Evolutionary conservation across 2,888 invertebrate genomes (phyloP).

Genomic region (Sphinx pinastri): DNA sequence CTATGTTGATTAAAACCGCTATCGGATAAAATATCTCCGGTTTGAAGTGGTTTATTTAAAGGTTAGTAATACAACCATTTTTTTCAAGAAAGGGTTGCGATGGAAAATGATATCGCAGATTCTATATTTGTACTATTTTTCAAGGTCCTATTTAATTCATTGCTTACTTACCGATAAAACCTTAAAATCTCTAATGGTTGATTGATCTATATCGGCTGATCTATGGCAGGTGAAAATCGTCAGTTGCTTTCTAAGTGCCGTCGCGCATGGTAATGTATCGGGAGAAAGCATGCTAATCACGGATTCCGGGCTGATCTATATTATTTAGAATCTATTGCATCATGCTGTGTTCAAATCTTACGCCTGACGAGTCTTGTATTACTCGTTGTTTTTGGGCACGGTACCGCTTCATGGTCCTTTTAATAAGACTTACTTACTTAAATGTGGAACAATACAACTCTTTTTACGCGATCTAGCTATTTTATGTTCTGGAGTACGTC

Average conservation of each 20-base stretch:
- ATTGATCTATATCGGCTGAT: not conserved
- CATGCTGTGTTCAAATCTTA: not conserved
- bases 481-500: too few species aligned
- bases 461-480: too few species aligned
- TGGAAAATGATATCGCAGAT: not conserved
- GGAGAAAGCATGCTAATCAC: slow-evolving; percentile 23
- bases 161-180: not conserved
- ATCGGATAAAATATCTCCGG: too few species aligned
- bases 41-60: too few species aligned
- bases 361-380: not conserved
- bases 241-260: slow-evolving; percentile 16
- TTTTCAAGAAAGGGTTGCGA: not conserved
- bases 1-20: too few species aligned
- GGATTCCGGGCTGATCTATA: slow-evolving; percentile 31
- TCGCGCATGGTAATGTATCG: not conserved
- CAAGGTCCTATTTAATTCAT: not conserved
- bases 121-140: too few species aligned
- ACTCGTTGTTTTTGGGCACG: not conserved
- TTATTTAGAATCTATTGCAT: slow-evolving; percentile 26
- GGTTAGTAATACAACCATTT: too few species aligned
- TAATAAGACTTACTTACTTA: not conserved
- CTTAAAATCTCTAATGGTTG: not conserved
- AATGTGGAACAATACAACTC: not conserved
- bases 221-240: not conserved
- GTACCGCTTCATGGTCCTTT: not conserved